Base-by-base conservation (phyloP, 2,888 invertebrate species). In the Scaptomyza cyrtandrae region DNA sequence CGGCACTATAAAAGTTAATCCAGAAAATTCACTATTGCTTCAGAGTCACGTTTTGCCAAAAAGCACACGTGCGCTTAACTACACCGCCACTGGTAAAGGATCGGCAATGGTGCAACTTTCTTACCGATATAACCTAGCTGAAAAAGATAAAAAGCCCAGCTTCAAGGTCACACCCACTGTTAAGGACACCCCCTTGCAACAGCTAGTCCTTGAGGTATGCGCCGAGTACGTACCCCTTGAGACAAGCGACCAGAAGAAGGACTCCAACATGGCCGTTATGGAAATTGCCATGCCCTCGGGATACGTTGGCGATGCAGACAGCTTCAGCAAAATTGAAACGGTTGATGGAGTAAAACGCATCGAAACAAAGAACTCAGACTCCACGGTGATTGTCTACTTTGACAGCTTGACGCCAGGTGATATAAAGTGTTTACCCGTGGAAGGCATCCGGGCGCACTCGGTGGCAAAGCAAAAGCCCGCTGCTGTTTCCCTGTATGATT, bases 231-330 rank as follows among this genome's bases (percentile, higher is more conserved):
- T 85, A 3, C 89, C 89, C 0, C 63, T 76, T 0, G 82, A 84
- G 6, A 62, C 62, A 1, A 58, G 35, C 6, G 80, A 82, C 13
- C 63, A 59, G 9, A 70, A 93, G 16, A 94, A 94, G 82, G 94
- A 94, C 53, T 95, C 95, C 69, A 98, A 98, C 76, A 96, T 98
- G 95, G 96, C 97, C 11, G 95, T 98, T 0, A 96, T 98, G 94
- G 97, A 98, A 88, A 96, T 98, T 0, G 95, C 95, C 69, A 93
- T 98, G 64, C 98, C 98, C 0, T 98, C 98, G 0, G 98, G 98
- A n/a, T 98, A 96, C 90, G 94, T 96, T 0, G 96, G 97, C 0
- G 97, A 98, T 81, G 92, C 94, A 74, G 95, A 95, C 81, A 95
- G 95, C 0, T 92, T 97, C 33, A 95, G 95, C 5, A 94, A 94